Conservation (phyloP, 2,113 vertebrate genomes). For the Tachysurus fulvidraco region DNA sequence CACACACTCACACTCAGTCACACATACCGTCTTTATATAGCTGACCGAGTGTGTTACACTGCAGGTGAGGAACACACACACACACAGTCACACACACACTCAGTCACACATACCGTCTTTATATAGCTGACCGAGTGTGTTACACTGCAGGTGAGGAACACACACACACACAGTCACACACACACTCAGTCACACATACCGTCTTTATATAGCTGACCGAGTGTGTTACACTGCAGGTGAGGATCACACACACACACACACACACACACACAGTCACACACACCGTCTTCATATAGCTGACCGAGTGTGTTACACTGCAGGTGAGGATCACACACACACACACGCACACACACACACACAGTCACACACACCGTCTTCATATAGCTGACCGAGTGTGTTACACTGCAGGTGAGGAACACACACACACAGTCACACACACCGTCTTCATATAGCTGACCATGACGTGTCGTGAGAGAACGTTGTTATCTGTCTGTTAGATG, state of each 20-base stretch:
- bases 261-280: not conserved
- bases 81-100: not conserved
- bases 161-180: too few species aligned
- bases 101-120: not conserved
- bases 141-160: too few species aligned
- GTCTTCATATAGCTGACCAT: not conserved
- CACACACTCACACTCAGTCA: not conserved
- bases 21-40: not conserved
- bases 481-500: not conserved
- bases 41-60: slow-evolving; percentile 84
- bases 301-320: too few species aligned
- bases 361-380: not conserved
- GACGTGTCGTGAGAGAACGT: too few species aligned
- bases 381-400: slow-evolving; percentile 81
- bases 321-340: too few species aligned
- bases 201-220: slow-evolving; percentile 47
- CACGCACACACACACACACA: too few species aligned
- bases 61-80: slow-evolving; percentile 74
- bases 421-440: not conserved
- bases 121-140: not conserved
- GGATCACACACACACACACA: not conserved
- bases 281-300: too few species aligned
- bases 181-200: not conserved
- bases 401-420: slow-evolving; percentile 81
- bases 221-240: slow-evolving; percentile 96